phyloP scores from a whole-genome alignment of 2,113 vertebrate genomes.

The Zosterops japonicus region DNA sequence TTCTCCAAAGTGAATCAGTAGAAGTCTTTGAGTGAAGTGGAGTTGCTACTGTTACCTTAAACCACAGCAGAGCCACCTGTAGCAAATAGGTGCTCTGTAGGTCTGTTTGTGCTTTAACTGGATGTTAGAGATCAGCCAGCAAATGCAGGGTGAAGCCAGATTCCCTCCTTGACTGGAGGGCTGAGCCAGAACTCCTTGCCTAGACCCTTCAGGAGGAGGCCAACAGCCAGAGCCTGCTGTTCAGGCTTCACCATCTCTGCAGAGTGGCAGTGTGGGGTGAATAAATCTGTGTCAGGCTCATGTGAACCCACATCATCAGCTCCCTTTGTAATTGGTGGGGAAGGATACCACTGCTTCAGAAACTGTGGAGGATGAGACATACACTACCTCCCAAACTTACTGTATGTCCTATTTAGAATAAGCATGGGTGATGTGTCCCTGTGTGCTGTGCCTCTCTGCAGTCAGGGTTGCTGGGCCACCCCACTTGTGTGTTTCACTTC shows the following conservation, averaged over 20 bases:
- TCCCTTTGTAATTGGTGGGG: background rate
- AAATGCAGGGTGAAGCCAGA: background rate
- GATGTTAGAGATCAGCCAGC: background rate
- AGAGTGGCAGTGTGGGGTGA: background rate
- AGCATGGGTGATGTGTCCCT: fast-evolving
- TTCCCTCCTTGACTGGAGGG: background rate
- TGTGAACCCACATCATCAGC: background rate
- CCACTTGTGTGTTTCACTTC: background rate
- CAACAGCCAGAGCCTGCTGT: background rate
- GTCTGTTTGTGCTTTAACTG: background rate
- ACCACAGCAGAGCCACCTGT: fast-evolving
- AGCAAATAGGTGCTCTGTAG: background rate
- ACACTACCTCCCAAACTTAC: background rate
- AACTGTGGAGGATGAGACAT: background rate
- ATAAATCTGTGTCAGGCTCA: background rate
- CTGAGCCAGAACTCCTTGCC: background rate
- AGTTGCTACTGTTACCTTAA: background rate
- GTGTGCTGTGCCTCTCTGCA: background rate
- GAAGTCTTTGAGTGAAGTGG: background rate
- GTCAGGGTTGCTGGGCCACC: background rate
- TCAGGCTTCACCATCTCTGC: background rate
- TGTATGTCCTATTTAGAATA: background rate
- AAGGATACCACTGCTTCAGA: background rate
- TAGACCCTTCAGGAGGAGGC: background rate
- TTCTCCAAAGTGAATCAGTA: background rate